Conservation (phyloP, 2,113 vertebrate genomes). For the Lamprologus sp. region DNA sequence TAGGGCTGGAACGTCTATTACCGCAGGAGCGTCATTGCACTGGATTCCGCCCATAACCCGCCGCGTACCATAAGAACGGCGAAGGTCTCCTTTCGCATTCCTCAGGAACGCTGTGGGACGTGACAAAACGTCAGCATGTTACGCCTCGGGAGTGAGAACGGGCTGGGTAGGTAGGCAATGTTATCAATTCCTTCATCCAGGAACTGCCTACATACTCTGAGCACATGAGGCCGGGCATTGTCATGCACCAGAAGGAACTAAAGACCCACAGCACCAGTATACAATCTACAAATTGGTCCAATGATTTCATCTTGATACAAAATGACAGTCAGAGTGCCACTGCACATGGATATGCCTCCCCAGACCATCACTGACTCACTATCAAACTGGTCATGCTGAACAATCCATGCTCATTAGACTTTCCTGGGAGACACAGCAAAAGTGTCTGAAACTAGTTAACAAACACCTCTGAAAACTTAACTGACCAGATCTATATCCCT, state of each 20-base stretch:
- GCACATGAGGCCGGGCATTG: background rate
- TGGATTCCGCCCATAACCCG: too few species aligned
- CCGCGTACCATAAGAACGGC: accelerated
- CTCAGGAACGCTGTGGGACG: too few species aligned
- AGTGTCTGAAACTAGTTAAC: background rate
- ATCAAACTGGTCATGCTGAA: background rate
- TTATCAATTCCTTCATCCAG: background rate
- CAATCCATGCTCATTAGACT: background rate
- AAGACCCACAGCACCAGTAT: background rate
- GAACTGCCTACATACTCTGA: background rate
- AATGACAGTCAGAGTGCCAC: background rate
- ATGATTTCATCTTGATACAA: background rate
- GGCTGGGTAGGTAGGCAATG: background rate
- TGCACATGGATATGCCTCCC: background rate
- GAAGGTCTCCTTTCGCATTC: too few species aligned
- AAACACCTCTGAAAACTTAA: background rate
- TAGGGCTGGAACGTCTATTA: too few species aligned
- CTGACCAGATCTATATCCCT: background rate
- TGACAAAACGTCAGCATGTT: too few species aligned
- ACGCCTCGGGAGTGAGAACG: too few species aligned
- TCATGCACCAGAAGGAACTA: background rate
- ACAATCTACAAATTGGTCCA: background rate
- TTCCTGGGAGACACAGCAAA: background rate
- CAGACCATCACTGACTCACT: background rate
- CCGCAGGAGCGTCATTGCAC: too few species aligned